Conservation (phyloP, 2,888 invertebrate species). For the Trisateles emortualis region DNA sequence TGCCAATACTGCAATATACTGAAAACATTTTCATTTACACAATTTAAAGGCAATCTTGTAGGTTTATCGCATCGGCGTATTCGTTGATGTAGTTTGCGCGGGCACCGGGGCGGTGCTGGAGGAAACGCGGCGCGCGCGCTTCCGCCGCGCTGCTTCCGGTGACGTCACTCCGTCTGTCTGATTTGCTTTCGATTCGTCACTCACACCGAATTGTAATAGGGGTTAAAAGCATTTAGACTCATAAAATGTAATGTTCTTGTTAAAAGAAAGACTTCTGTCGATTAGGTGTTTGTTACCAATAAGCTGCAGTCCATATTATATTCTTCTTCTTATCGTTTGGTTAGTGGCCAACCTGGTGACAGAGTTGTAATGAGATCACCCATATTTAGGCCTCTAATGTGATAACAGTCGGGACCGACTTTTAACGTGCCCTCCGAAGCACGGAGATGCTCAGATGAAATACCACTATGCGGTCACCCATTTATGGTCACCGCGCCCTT, state of each 20-base stretch:
- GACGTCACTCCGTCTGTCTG: constrained; percentile 66
- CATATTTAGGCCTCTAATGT: no score
- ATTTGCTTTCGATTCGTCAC: constrained; percentile 36
- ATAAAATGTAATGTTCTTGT: no score
- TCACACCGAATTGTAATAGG: constrained; percentile 48
- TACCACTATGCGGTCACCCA: no score
- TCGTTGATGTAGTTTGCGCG: constrained; percentile 61
- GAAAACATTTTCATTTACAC: constrained; percentile 7
- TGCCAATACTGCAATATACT: no score
- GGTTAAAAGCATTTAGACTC: neutral
- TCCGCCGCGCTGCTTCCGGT: constrained; percentile 73
- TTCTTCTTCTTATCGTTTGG: no score
- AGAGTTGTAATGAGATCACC: no score
- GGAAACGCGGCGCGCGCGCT: constrained; percentile 69
- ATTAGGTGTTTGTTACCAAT: neutral
- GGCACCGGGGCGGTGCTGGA: constrained; percentile 50
- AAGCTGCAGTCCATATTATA: neutral
- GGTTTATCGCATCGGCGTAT: constrained; percentile 17
- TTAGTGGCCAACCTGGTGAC: no score
- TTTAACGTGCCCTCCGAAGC: no score
- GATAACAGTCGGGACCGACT: no score
- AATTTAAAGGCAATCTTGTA: constrained; percentile 9
- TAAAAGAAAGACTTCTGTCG: no score
- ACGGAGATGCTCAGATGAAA: no score
- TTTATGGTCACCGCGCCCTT: no score